Base-by-base conservation (phyloP, 1,140 invertebrate genomes). In the Lerema accius region DNA sequence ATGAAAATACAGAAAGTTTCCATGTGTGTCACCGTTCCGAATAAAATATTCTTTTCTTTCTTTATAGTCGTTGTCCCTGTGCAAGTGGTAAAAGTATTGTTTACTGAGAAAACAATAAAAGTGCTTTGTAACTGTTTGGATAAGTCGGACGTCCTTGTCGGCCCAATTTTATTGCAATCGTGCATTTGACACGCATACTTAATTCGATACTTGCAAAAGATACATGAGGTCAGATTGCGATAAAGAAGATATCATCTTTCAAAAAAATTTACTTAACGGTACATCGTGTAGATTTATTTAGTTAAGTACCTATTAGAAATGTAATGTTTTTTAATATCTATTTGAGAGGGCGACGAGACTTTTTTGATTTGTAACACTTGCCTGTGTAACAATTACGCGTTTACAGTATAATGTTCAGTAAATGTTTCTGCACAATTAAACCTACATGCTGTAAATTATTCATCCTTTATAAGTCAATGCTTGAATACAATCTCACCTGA, bases 21-120 rank as follows among this genome's bases (percentile, higher is more conserved):
- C 76, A 76, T 85, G 78, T 84, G 73, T 85, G 82, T 82, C 83
- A 82, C 73, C 77, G 70, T 77, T 78, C 76, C 69, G 76, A 82
- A 86, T 86, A 84, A 86, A 86, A 83, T 85, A 86, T 82, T 84
- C 63, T 80, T 84, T 81, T 84, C 79, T 81, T 81, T 85, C 71
- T 84, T 78, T 75, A 73, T 64, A 73, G 40, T 63, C 58, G 63
- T 76, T 80, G 69, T 82, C 73, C 70, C 76, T 78, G 68, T 67
- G 73, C 69, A 79, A 81, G 63, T 82, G 61, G 75, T 77, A 80
- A 79, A 75, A 77, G 70, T 83, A 83, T 83, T 82, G 77, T 82
- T 73, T 73, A 62, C 61, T 32, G 35, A 72, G 53, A 71, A 76
- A 79, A 79, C 71, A 80, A 78, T 77, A 72, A 70, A 77, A 66